Base-by-base conservation (phyloP, 1,140 invertebrate species). In the Macrosteles quadrilineatus region DNA sequence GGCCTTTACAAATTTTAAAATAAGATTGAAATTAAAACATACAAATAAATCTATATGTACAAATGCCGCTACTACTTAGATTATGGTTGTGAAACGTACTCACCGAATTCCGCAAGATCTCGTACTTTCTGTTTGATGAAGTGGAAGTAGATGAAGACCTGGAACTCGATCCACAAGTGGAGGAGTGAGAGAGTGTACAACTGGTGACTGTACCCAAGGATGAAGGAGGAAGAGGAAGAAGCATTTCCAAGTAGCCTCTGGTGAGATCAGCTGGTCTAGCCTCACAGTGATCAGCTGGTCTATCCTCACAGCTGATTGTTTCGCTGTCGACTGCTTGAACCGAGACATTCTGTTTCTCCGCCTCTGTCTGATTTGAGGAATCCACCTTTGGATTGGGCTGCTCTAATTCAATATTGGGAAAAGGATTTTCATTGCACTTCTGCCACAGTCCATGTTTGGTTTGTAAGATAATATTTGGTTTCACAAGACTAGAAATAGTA, bases 341-440 rank as follows among this genome's bases (percentile, higher is more conserved):
- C 4, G 6, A 23, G 6, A 30, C 55, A 29, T 29, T 59, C 27
- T 27, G 55, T 59, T 30, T 59, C n/a, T 59, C 55, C 25, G 55
- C 55, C n/a, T 59, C 55, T 2, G 55, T 59, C 23, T 59, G 55
- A 29, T 59, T 59, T 2, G 55, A 59, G 12, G 55, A 59, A 29
- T 59, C 55, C 2, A 59, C 55, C n/a, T 11, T 23, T 23, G 17
- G 47, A 19, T 6, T 50, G 6, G 47, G 21, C 17, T n/a, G 47
- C n/a, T 50, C 47, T n/a, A 50, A 50, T 9, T 23, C 21, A 19
- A 59, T 23, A 6, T 25, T 59, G 6, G 6, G 4, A 14, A 30
- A 25, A 27, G 25, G 11, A 59, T 3, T 29, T 59, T 27, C 25
- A 21, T 59, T 25, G 27, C 55, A 59, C 25, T 29, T 29, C n/a